Conservation (phyloP, 2,113 vertebrate genomes). For the Ammospiza nelsoni region DNA sequence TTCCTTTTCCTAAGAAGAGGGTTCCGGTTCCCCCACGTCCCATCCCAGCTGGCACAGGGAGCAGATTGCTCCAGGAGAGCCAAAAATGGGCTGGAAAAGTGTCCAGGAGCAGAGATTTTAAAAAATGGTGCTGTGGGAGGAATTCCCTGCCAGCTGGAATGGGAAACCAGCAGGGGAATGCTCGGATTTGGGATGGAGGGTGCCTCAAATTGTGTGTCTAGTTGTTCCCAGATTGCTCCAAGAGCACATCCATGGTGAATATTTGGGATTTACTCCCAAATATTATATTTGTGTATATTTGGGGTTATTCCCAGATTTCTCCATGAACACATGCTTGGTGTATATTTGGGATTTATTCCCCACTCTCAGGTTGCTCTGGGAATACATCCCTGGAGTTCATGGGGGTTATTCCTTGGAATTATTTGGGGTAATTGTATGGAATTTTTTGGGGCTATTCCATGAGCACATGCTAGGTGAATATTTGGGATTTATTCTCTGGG, state of each 20-base stretch:
- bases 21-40: neutral
- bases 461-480: too few species aligned
- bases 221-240: neutral
- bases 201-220: accelerated
- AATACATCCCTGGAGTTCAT: neutral
- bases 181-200: neutral
- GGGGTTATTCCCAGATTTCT: neutral
- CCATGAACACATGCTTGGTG: neutral
- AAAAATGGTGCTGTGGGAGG: neutral
- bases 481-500: too few species aligned
- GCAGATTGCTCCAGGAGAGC: neutral
- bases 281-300: neutral
- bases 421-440: too few species aligned
- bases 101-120: neutral
- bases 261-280: accelerated
- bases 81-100: neutral
- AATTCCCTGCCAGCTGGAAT: neutral
- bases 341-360: too few species aligned
- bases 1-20: neutral
- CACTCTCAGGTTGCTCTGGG: too few species aligned
- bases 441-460: too few species aligned
- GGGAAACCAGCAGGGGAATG: neutral
- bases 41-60: neutral
- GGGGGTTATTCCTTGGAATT: too few species aligned
- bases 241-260: accelerated